Base-by-base conservation (phyloP, 2,888 invertebrate genomes). In the Lottia scabra region DNA sequence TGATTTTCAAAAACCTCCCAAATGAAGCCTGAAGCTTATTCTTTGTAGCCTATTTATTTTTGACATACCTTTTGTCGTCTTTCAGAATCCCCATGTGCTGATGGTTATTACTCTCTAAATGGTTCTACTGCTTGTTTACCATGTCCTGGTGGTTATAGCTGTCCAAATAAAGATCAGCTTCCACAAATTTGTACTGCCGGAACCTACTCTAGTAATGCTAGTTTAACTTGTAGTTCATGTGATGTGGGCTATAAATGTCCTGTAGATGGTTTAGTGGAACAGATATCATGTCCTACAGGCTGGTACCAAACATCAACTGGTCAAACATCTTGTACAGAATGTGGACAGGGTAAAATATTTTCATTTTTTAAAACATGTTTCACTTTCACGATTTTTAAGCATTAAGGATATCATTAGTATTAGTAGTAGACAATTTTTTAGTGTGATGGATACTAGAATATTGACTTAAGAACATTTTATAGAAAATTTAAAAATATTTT, bases 81-180 rank as follows among this genome's bases (percentile, higher is more conserved):
- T 72, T 15, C 75, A 83, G 85, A 70, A 30, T 63, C 65, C 26
- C 71, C 75, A 1, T 87, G 87, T 72, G 65, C 63, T 2, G 63
- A 72, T 68, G 87, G 87, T 8, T 83, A 82, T 70, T 87, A 85
- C 77, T 86, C 87, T 16, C 71, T 81, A 10, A 83, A 80, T 4
- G 78, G 80, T 8, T 75, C 79, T 27, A 81, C 80, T 2, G 70
- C 74, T 13, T 88, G 88, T 73, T 75, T 83, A 0, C 79, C 84
- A 0, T 88, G 88, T 73, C 87, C 86, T 0, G 80, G 83, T 4
- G 88, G 88, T 0, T 78, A 80, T 71, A 69, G 79, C 48, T 87
- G 88, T 78, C 19, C 80, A 0, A 65, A 76, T 64, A 70, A 73
- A 16, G 63, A 76, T 16, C 68, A 46, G 0, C 27, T 23, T 19